These are phyloP conservation scores for Danaus melanippus DNA, from an alignment of 1,140 invertebrate genomes.

Conservation along the genomic window DNA sequence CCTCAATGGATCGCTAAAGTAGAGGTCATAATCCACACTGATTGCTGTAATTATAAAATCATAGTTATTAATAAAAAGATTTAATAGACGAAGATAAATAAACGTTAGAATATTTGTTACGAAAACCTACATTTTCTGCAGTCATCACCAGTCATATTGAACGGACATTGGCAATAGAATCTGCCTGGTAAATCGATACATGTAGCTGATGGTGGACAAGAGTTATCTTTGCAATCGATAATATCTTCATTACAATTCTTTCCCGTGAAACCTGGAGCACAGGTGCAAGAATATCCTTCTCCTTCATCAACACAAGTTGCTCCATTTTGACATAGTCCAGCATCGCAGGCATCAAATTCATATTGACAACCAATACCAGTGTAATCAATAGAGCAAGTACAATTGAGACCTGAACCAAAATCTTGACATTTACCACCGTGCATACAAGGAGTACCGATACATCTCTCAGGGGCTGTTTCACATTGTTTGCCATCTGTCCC, in stretches of 20 bases:
- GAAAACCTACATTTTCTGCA: conserved; percentile 88
- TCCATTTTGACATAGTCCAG: conserved; percentile 91
- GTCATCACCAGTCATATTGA: conserved; percentile 96
- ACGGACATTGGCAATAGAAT: conserved; percentile 96
- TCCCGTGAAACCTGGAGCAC: conserved; percentile 88
- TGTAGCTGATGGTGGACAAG: conserved; percentile 93
- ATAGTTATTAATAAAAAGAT: neutral
- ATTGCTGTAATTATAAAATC: conserved; percentile 77
- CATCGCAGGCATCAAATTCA: conserved; percentile 93
- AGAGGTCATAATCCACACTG: conserved; percentile 95
- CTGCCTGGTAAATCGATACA: conserved; percentile 94
- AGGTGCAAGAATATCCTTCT: conserved; percentile 87
- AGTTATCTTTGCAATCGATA: conserved; percentile 92
- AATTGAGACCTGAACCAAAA: conserved; percentile 95
- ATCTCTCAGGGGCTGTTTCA: conserved; percentile 94
- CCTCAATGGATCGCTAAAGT: conserved; percentile 90
- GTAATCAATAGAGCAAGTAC: conserved; percentile 89
- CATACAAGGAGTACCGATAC: conserved; percentile 96
- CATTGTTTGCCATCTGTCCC: conserved; percentile 96
- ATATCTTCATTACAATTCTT: conserved; percentile 95
- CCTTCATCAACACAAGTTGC: conserved; percentile 91
- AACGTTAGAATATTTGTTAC: conserved; percentile 8
- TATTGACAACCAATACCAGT: conserved; percentile 93
- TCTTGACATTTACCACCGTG: conserved; percentile 95
- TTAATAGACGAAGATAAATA: conserved; percentile 8